phyloP scores from a whole-genome alignment of 1,140 invertebrate genomes.

The Chymomyza costata region DNA sequence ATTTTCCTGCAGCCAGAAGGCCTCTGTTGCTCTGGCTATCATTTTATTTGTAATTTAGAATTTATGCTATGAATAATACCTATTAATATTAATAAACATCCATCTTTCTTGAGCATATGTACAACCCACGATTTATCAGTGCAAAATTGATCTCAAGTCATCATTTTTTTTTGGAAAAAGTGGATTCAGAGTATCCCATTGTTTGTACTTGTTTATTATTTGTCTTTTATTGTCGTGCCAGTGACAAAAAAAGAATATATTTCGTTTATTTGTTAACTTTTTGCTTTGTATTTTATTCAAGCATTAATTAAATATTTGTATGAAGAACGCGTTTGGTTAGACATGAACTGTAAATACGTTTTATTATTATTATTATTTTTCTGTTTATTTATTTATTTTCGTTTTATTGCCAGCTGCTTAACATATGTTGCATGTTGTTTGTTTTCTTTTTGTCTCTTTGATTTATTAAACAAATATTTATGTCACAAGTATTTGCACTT shows the following conservation, averaged over 20 bases:
- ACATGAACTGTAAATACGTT: neutral
- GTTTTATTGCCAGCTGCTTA: conserved; percentile 14
- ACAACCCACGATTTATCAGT: no score
- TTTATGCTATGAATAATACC: no score
- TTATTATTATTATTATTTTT: conserved; percentile 13
- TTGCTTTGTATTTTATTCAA: conserved; percentile 2
- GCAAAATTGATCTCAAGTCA: no score
- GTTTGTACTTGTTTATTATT: conserved; percentile 17
- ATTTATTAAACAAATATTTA: conserved; percentile 30
- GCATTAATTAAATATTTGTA: conserved; percentile 45
- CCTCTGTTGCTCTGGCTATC: no score
- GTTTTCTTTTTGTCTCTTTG: neutral
- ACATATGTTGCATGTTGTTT: conserved; percentile 12
- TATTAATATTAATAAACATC: no score
- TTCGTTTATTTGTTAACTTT: neutral
- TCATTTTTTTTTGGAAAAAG: no score
- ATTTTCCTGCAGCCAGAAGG: no score
- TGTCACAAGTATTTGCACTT: no score
- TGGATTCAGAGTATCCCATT: no score
- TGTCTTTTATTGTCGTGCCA: conserved; percentile 31
- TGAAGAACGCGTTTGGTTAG: conserved; percentile 32
- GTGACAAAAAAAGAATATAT: no score
- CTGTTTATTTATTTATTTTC: neutral
- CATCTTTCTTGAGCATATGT: no score
- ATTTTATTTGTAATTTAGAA: no score